These are phyloP conservation scores for Daboia siamensis DNA, from an alignment of 2,113 vertebrate genomes.

Conservation along the genomic window DNA sequence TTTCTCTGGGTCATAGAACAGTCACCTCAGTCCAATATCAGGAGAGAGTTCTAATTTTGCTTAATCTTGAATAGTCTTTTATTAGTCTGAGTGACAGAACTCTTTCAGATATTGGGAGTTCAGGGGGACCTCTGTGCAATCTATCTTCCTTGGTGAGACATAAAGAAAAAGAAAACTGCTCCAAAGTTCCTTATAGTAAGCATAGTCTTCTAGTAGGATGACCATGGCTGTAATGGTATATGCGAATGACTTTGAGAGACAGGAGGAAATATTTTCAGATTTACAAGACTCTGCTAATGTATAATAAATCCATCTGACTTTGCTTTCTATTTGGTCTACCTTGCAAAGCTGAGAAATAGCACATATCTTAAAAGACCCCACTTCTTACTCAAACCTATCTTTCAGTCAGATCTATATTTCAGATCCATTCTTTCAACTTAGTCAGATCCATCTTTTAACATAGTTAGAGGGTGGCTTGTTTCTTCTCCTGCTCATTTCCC, in stretches of 20 bases:
- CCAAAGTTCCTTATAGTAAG: not conserved
- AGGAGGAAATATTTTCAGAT: not conserved
- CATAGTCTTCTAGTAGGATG: not conserved
- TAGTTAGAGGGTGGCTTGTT: not conserved
- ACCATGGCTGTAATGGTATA: not conserved
- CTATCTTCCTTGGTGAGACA: not conserved
- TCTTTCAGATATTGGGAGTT: not conserved
- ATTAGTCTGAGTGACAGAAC: not conserved
- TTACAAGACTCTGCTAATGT: not conserved
- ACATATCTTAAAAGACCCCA: not conserved
- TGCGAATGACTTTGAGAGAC: not conserved
- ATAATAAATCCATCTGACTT: not conserved
- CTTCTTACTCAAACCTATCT: not conserved
- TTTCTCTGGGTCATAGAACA: not conserved
- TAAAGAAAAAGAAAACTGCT: not conserved
- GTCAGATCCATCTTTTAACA: not conserved
- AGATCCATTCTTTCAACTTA: not conserved
- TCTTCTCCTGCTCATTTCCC: not conserved
- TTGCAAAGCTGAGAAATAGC: not conserved
- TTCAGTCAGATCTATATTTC: not conserved
- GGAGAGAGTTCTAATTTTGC: not conserved
- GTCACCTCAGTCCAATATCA: not conserved
- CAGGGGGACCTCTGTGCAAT: not conserved
- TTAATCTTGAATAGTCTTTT: not conserved
- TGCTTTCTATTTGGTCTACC: not conserved